These are phyloP conservation scores for Aspidiotus rigidus DNA, from an alignment of 2,888 invertebrate genomes.

Conservation along the genomic window DNA sequence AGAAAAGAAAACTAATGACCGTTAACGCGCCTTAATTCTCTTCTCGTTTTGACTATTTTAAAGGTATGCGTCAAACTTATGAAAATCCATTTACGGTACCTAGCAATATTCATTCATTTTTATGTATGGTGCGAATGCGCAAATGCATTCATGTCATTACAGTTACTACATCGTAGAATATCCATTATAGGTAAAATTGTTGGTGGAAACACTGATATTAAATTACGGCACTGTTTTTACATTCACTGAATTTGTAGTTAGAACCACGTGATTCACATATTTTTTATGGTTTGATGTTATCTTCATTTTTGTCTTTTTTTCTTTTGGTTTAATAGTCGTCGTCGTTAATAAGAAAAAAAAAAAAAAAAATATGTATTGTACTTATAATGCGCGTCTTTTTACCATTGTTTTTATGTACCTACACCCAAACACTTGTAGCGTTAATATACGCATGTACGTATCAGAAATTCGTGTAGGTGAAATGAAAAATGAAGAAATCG, in stretches of 20 bases:
- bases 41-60: slow-evolving; percentile 29
- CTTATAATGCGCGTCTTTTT: background rate
- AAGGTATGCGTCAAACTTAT: slow-evolving; percentile 33
- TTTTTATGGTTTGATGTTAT: slow-evolving; percentile 11
- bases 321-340: background rate
- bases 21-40: slow-evolving; percentile 27
- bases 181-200: slow-evolving; percentile 31
- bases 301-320: slow-evolving; percentile 13
- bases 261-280: slow-evolving; percentile 27
- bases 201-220: slow-evolving; percentile 32
- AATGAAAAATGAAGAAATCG: too few species aligned
- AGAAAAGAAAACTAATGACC: slow-evolving; percentile 5
- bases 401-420: slow-evolving; percentile 1
- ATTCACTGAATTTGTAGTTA: slow-evolving; percentile 32
- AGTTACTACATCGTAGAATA: slow-evolving; percentile 29
- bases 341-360: background rate
- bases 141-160: slow-evolving; percentile 32
- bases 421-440: background rate
- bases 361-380: background rate
- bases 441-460: background rate
- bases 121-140: slow-evolving; percentile 34
- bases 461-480: too few species aligned
- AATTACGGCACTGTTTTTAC: slow-evolving; percentile 32
- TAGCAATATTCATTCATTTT: slow-evolving; percentile 31
- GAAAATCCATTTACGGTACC: slow-evolving; percentile 31